Evolutionary conservation across 2,113 vertebrate species (phyloP).

Genomic region (Rhipidura dahli): DNA sequence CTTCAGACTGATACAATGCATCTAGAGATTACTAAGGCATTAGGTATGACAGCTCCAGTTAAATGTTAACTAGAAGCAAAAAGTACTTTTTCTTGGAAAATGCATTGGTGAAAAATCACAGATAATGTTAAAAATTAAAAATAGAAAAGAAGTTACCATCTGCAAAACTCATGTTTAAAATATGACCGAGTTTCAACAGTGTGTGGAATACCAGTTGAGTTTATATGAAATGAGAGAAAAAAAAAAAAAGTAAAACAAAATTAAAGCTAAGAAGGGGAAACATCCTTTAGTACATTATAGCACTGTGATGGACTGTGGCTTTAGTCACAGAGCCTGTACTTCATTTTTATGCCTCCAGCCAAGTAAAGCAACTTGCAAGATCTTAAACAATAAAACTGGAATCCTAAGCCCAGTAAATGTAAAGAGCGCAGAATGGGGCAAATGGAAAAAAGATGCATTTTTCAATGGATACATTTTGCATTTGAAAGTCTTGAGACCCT

Average conservation of each 20-base stretch:
- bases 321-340: background rate
- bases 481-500: background rate
- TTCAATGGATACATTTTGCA: background rate
- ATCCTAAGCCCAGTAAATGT: background rate
- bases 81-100: background rate
- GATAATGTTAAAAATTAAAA: background rate
- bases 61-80: background rate
- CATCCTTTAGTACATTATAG: background rate
- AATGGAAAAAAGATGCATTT: background rate
- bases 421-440: background rate
- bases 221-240: background rate
- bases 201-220: background rate
- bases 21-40: slow-evolving; percentile 14
- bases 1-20: background rate
- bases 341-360: background rate
- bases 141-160: background rate
- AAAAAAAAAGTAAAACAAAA: background rate
- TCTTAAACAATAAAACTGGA: background rate
- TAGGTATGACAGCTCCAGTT: slow-evolving; percentile 15
- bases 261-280: background rate
- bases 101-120: background rate
- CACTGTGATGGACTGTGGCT: background rate
- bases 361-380: background rate
- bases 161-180: background rate
- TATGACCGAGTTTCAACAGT: background rate